Conservation (phyloP, 1,140 invertebrate genomes). For the Hyles euphorbiae region DNA sequence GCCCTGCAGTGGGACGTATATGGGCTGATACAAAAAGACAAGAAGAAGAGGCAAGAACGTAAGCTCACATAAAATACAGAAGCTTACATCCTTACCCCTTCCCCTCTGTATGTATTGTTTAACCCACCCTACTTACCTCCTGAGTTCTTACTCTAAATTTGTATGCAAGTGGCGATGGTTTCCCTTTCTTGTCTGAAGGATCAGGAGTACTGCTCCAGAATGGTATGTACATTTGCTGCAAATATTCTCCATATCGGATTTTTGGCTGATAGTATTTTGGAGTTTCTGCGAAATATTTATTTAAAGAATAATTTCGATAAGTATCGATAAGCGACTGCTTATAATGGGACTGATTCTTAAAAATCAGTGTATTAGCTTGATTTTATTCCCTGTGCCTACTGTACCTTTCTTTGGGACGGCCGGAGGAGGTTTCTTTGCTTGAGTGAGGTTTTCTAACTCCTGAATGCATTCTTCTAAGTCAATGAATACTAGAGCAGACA, state of each 20-base stretch:
- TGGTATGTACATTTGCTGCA: slow-evolving; percentile 46
- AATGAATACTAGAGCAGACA: slow-evolving; percentile 57
- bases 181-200: slow-evolving; percentile 14
- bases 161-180: slow-evolving; percentile 40
- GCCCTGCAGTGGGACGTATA: too few species aligned
- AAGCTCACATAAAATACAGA: not conserved
- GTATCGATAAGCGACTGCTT: too few species aligned
- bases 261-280: slow-evolving; percentile 43
- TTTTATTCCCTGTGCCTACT: too few species aligned
- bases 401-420: slow-evolving; percentile 35
- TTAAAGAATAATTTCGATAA: too few species aligned
- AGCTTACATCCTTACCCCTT: not conserved
- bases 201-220: slow-evolving; percentile 33
- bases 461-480: slow-evolving; percentile 55
- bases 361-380: not conserved
- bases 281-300: slow-evolving; percentile 24
- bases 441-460: slow-evolving; percentile 39
- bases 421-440: slow-evolving; percentile 18
- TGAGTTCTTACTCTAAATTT: slow-evolving; percentile 47
- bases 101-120: too few species aligned
- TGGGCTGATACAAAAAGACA: too few species aligned
- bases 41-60: too few species aligned
- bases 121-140: slow-evolving; percentile 26
- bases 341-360: not conserved
- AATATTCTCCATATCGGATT: slow-evolving; percentile 46